Evolutionary conservation across 2,113 vertebrate species (phyloP), one percentile per base, ranked within the genome.

Genomic region (Neopipo cinnamomea): DNA sequence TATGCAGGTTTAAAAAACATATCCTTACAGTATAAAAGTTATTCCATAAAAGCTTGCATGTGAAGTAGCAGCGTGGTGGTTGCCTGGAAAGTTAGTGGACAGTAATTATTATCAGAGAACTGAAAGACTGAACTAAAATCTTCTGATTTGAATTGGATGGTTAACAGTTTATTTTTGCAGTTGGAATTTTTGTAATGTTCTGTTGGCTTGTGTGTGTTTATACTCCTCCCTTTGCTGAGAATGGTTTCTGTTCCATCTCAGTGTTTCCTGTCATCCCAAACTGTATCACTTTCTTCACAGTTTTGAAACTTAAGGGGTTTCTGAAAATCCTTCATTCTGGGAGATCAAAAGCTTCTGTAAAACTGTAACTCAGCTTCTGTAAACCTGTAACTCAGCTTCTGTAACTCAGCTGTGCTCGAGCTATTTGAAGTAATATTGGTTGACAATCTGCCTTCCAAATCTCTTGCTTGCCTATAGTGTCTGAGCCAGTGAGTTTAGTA

Each of bases 21-120:
- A 14, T 15, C 49, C 49, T 50, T 7, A 9, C 14, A 50, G 24
- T 53, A 30, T 42, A 8, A 23, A 49, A 66, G 11, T 23, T 65
- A 47, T 21, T 59, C 28, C 84, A 56, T 41, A 37, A 30, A 66
- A 44, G 5, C 6, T 1, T 27, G 8, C 19, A 30, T 0, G 0
- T 37, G 61, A 49, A 67, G 55, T 7, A n/a, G 50, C 74, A 70
- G 59, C 31, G 7, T 39, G 44, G 7, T 2, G 5, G 28, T 49
- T 87, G 46, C 68, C 49, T 70, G 59, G 14, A 25, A 53, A 67
- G 12, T 17, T 39, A 33, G 9, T 7, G 59, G 31, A 11, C 42
- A 63, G 17, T 13, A 66, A 49, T 39, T 22, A 17, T 28, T 17
- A 19, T 8, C 2, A 4, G 28, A 49, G 31, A 44, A 2, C 16